Evolutionary conservation across 2,888 invertebrate species (phyloP), one percentile per base, ranked within the genome.

Genomic region (Hirtodrosophila duncani): DNA sequence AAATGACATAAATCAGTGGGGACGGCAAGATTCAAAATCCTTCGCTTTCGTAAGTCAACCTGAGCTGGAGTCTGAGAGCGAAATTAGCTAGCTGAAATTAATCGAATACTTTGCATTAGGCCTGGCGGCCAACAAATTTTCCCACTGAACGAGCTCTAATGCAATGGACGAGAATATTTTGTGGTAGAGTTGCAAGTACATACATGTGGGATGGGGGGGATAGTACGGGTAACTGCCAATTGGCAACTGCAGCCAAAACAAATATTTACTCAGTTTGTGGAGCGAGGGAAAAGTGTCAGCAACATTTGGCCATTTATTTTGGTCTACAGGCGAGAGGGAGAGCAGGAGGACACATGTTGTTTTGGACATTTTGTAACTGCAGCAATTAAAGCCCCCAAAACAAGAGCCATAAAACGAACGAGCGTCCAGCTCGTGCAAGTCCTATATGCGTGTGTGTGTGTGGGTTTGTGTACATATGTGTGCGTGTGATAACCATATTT

Each of bases 61-160:
- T 5, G 3, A 3, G 26, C 30, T 43, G 34, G 16, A 33, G 10
- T 18, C 13, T 16, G 18, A 10, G 24, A 17, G 21, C 18, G 10
- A 55, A 72, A 72, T 72, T 72, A 78, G 72, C 72, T 50, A 14
- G 31, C 50, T 50, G 36, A 74, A 63, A 59, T 72, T 62, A 72
- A 72, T 62, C 36, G 57, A 51, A 70, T 57, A 63, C 67, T 57
- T 62, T 36, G 3, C 34, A 43, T 39, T 37, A 39, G 20, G 24
- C 17, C 36, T 24, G 18, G 29, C 39, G 42, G 17, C 11, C 18
- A 45, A 9, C 1, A 8, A 31, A 38, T 38, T 50, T 37, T 30
- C 23, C 9, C 21, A 49, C 6, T 24, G 26, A 46, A 34, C 34
- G 17, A 11, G 9, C 51, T n/a, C 10, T 17, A 44, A 33, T 24